These are phyloP conservation scores for Geotrypetes seraphini DNA, from an alignment of 2,797 vertebrate species.

Conservation along the genomic window DNA sequence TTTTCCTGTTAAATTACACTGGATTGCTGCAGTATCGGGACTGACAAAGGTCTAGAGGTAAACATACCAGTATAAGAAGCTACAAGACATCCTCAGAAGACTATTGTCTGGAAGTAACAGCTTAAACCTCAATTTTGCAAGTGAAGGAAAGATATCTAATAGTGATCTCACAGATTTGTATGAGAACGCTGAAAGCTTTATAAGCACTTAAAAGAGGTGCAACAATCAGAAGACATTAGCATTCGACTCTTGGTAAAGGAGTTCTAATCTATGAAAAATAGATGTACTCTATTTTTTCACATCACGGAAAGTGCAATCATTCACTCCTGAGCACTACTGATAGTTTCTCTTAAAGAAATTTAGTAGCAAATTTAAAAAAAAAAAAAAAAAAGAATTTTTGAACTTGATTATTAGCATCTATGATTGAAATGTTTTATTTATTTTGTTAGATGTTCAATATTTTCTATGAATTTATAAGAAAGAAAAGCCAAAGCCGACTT, in stretches of 20 bases:
- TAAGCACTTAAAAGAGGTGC: constrained; percentile 38
- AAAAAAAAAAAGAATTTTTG: constrained; percentile 46
- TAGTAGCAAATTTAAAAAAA: constrained; percentile 48
- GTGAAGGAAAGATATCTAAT: constrained; percentile 12
- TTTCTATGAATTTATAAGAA: constrained; percentile 76
- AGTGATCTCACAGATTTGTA: constrained; percentile 30
- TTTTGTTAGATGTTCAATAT: constrained; percentile 82
- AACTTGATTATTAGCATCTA: constrained; percentile 69
- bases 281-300: constrained; percentile 44
- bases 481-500: constrained; percentile 83
- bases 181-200: constrained; percentile 23
- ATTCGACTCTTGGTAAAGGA: constrained; percentile 43
- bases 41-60: constrained; percentile 15
- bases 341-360: constrained; percentile 48
- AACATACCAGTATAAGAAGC: constrained; percentile 17
- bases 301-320: constrained; percentile 41
- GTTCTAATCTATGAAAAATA: constrained; percentile 48
- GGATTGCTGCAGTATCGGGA: constrained; percentile 30
- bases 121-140: constrained; percentile 19
- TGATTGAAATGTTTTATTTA: constrained; percentile 75
- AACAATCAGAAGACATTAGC: constrained; percentile 35
- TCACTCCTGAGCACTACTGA: constrained; percentile 54
- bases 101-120: constrained; percentile 28
- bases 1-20: constrained; percentile 42
- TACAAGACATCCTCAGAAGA: constrained; percentile 28